These are phyloP conservation scores for Hemichromis elongatus DNA, from an alignment of 2,113 vertebrate genomes.

Conservation along the genomic window DNA sequence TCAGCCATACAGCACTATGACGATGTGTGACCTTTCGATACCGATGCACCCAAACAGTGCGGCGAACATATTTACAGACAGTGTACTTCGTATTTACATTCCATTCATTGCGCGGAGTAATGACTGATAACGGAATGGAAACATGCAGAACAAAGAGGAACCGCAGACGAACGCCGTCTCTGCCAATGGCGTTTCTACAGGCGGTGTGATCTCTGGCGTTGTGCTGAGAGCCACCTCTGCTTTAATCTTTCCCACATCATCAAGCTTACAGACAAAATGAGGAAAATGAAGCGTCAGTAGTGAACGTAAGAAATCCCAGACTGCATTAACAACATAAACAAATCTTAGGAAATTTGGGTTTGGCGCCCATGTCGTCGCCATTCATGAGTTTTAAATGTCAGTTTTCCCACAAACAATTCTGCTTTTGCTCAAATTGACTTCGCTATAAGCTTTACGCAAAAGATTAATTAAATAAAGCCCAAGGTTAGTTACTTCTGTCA, in stretches of 20 bases:
- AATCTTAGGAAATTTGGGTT: neutral
- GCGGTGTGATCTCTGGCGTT: neutral
- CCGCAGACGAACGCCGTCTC: neutral
- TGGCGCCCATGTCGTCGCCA: neutral
- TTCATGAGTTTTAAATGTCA: neutral
- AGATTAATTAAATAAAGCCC: neutral
- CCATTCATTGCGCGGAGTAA: slow-evolving; percentile 12
- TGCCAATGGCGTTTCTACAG: neutral
- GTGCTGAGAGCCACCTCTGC: slow-evolving; percentile 4
- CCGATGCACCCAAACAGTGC: slow-evolving; percentile 16
- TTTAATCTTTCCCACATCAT: neutral
- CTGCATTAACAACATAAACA: neutral
- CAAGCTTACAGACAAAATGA: neutral
- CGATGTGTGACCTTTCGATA: slow-evolving; percentile 1
- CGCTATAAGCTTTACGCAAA: neutral
- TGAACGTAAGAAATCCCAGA: neutral
- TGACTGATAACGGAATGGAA: neutral
- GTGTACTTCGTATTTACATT: slow-evolving; percentile 48
- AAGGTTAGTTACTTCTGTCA: neutral
- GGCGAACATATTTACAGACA: slow-evolving; percentile 52
- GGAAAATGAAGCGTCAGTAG: neutral
- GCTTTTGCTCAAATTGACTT: neutral
- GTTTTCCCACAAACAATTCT: neutral
- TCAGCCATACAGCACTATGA: slow-evolving; percentile 2
- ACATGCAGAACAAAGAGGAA: slow-evolving; percentile 10